Conservation (phyloP, 2,113 vertebrate genomes). For the Phylloscopus trochilus region DNA sequence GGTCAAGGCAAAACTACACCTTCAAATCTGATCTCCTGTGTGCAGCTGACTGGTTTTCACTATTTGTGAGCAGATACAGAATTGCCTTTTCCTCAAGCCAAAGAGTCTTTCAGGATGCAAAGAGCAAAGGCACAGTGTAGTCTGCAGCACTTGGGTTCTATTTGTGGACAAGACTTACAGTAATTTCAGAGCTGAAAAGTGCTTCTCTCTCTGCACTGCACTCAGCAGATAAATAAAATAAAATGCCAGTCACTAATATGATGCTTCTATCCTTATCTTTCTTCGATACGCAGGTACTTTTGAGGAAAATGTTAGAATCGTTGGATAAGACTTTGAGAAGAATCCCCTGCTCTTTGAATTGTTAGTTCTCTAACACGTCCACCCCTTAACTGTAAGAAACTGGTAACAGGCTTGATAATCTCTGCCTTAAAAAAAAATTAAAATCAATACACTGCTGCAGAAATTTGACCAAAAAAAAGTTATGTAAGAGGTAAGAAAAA, state of each 20-base stretch:
- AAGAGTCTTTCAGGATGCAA: background rate
- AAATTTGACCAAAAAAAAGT: conserved; percentile 53
- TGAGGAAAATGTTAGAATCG: background rate
- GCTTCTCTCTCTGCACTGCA: background rate
- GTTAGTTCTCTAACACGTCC: background rate
- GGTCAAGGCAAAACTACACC: background rate
- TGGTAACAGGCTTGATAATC: background rate
- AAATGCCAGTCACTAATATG: background rate
- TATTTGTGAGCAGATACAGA: background rate
- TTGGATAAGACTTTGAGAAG: background rate
- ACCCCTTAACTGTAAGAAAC: background rate
- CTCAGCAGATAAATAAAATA: background rate
- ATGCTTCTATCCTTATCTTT: background rate
- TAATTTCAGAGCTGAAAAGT: background rate
- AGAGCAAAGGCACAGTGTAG: background rate
- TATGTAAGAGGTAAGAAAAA: conserved; percentile 65
- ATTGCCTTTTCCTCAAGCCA: background rate
- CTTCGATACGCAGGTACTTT: background rate
- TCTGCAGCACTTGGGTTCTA: background rate
- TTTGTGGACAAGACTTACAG: background rate
- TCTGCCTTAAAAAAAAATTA: background rate
- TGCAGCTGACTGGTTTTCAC: background rate
- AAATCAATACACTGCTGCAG: background rate
- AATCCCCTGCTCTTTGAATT: background rate
- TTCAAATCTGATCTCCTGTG: background rate